These are phyloP conservation scores for Pampus argenteus DNA, from an alignment of 2,797 vertebrate genomes.

Conservation along the genomic window DNA sequence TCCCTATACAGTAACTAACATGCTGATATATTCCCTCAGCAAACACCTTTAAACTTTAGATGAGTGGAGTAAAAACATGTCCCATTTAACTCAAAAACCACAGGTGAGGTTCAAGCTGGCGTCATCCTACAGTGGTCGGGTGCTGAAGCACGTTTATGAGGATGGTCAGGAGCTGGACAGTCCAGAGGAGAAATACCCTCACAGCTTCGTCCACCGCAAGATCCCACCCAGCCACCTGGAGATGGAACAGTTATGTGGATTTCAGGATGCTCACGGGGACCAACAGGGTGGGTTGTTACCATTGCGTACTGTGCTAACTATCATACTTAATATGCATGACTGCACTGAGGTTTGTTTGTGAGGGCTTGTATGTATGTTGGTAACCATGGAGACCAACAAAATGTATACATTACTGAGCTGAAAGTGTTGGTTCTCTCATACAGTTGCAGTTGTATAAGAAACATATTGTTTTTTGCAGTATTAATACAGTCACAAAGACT, in stretches of 20 bases:
- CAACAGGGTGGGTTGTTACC: constrained; percentile 49
- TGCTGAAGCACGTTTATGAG: constrained; percentile 95
- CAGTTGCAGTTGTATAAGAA: background rate
- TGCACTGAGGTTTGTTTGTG: constrained; percentile 9
- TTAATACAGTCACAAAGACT: background rate
- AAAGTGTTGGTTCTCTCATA: background rate
- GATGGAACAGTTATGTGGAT: constrained; percentile 81
- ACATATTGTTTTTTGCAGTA: background rate
- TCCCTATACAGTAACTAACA: background rate
- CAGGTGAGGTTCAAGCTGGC: constrained; percentile 94
- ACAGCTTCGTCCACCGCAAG: constrained; percentile 88
- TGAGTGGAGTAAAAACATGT: constrained; percentile 7
- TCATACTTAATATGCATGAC: constrained; percentile 13
- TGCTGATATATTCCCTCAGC: background rate
- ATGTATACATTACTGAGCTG: background rate
- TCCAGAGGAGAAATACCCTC: constrained; percentile 91
- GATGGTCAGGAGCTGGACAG: constrained; percentile 95
- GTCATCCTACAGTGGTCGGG: constrained; percentile 93
- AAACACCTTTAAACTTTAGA: constrained; percentile 9
- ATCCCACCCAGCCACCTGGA: constrained; percentile 86
- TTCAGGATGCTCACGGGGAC: constrained; percentile 73
- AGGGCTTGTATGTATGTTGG: constrained; percentile 17
- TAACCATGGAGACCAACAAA: constrained; percentile 6
- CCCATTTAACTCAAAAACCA: constrained; percentile 20
- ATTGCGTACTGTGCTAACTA: too few species aligned